phyloP scores from a whole-genome alignment of 2,113 vertebrate species.

The Gallinago media region DNA sequence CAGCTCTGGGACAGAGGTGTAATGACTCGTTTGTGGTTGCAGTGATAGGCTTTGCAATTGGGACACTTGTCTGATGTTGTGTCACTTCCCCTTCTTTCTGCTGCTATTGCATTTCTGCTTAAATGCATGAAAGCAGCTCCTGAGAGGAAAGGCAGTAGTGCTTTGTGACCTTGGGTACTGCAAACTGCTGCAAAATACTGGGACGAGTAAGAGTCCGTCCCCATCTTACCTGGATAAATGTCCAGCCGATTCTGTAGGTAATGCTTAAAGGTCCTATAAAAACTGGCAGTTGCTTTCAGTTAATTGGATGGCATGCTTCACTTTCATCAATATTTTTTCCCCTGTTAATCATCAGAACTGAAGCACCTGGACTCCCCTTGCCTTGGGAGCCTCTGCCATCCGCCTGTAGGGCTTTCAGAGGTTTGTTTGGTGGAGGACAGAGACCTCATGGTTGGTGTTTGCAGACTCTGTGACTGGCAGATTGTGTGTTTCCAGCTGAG shows the following conservation, averaged over 20 bases:
- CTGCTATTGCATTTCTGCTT: background rate
- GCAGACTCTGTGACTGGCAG: background rate
- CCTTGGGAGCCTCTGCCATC: background rate
- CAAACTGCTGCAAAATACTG: fast-evolving
- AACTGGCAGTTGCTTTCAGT: background rate
- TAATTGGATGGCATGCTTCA: background rate
- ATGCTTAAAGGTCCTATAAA: background rate
- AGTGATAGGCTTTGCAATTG: fast-evolving
- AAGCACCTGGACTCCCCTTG: background rate
- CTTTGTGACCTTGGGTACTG: background rate
- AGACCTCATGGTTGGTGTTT: fast-evolving
- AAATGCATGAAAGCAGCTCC: background rate
- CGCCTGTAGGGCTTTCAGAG: background rate
- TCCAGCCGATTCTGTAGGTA: background rate
- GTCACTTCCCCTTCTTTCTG: background rate
- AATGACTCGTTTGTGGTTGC: background rate
- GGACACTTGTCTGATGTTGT: background rate
- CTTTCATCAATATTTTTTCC: background rate
- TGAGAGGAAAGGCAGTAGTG: background rate
- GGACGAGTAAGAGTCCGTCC: background rate
- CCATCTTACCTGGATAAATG: background rate
- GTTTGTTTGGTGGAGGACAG: background rate
- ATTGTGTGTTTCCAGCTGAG: background rate
- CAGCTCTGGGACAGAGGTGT: background rate
- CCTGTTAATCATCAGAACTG: background rate